A percentile compares a stretch with the other conserved stretches of the same genome.
Conservation (phyloP, 1,140 invertebrate species). For the Drosophila obscura region DNA sequence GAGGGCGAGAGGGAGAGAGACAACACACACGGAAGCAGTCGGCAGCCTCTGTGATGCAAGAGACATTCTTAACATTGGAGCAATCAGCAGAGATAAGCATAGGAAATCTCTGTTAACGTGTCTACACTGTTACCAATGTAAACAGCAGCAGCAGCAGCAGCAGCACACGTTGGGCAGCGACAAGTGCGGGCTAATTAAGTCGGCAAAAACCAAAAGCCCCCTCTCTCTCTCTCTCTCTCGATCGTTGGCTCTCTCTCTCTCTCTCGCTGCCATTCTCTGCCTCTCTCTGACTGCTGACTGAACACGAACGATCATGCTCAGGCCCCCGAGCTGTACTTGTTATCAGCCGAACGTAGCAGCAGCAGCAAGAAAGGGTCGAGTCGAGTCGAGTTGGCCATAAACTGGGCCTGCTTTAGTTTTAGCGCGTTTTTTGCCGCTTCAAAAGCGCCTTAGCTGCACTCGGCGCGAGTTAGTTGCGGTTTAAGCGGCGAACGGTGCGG, state of each 20-base stretch:
- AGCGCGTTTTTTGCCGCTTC: constrained; percentile 67
- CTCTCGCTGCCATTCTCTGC: constrained; percentile 5
- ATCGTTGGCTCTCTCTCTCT: constrained; percentile 22
- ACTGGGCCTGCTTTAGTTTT: constrained; percentile 64
- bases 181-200: constrained; percentile 71
- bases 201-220: constrained; percentile 21
- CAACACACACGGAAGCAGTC: constrained; percentile 51
- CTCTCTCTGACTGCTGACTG: not conserved
- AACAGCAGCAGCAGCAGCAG: constrained; percentile 47
- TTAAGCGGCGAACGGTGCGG: constrained; percentile 58
- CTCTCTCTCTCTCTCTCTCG: constrained; percentile 19
- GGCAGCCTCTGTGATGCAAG: constrained; percentile 43
- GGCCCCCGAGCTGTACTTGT: constrained; percentile 35
- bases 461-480: constrained; percentile 65
- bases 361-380: constrained; percentile 24
- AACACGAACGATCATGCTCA: constrained; percentile 24
- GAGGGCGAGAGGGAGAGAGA: not conserved
- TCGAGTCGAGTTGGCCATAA: constrained; percentile 29
- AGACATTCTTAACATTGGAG: constrained; percentile 59
- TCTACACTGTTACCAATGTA: constrained; percentile 64
- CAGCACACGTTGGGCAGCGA: not conserved
- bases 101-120: constrained; percentile 62
- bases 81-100: constrained; percentile 67
- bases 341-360: constrained; percentile 50
- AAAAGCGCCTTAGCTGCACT: constrained; percentile 67